Evolutionary conservation across 2,797 vertebrate species (phyloP), one percentile per base, ranked within the genome.

Genomic region (Kryptopterus vitreolus): DNA sequence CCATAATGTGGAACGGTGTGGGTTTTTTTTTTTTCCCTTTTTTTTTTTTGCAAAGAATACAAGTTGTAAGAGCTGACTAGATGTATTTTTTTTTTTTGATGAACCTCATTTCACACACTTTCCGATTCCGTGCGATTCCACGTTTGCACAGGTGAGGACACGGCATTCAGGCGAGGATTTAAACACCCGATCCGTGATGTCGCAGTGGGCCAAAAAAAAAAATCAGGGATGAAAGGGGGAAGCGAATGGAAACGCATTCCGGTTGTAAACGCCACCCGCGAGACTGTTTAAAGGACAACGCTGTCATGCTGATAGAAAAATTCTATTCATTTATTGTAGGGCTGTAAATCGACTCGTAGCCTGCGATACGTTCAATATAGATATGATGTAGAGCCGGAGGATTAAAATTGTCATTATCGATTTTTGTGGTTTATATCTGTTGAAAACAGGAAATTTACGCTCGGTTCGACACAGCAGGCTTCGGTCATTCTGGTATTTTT

Each of bases 21-120:
- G 26, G 58, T 31, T 24, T 7, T 46, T 66, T 53, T 75, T 68
- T 82, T 55, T 52, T 75, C 71, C 43, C 43, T 43, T 35, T 48
- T 48, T 18, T 62, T 16, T 69, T 26, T 48, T 0, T 48, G 24
- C 11, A 46, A 29, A 8, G 10, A 29, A 8, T 50, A 5, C 5
- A 2, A 9, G 2, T 22, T 22, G 29, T 4, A 33, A 3, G 13
- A 35, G 31, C 18, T 12, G 22, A 11, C 22, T 1, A 43, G 66
- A 18, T 4, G n/a, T n/a, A n/a, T n/a, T n/a, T n/a, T n/a, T n/a
- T n/a, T n/a, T n/a, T 18, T 7, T 26, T 16, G 65, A 15, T 68
- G 16, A 18, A 18, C 3, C 7, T 13, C 26, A 24, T 69, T 18
- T 50, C 12, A 16, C n/a, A 24, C 8, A 1, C 7, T 20, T 31